Evolutionary conservation across 2,797 vertebrate genomes (phyloP), one percentile per base, ranked within the genome.

Genomic region (Sebastiscus tertius): DNA sequence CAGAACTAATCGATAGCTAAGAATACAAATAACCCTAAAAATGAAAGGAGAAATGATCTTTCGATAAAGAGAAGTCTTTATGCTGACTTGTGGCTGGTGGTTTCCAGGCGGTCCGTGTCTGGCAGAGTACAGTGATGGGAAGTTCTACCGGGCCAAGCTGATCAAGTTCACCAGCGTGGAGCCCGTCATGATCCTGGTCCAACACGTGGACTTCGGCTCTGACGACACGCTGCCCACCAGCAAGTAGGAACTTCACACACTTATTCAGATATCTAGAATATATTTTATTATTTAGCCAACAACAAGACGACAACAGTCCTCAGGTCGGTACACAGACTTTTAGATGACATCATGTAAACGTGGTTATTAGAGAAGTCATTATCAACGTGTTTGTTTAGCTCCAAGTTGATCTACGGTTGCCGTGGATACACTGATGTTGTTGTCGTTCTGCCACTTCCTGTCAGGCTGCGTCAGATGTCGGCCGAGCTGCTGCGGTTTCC

Each of bases 201-300:
- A 97, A 29, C 98, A 98, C 24, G 96, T 99, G 61, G 98, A 99
- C 91, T 99, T 97, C 10, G 98, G 98, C 75, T 97, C 95, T 2
- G 95, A 97, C 4, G 95, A 95, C 89, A 95, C 90, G 46, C 74
- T 98, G 68, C 94, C 96, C 72, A 72, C 86, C 60, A 92, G 82
- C 93, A 97, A 96, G 98, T 99, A 95, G 84, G 87, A 69, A 6
- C 4, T 11, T 5, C 22, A 49, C 62, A 10, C 49, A 20, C 49
- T n/a, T 20, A 4, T 52, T 9, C 1, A 75, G 11, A 66, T 34
- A 26, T 56, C 55, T 6, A n/a, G 8, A 52, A 52, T 52, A 56
- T 2, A 26, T 26, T 18, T 58, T 3, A 29, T 58, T 27, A 27
- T 58, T 58, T 58, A 16, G 14, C 20, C 12, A 14, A 36, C 60